Percentiles rank a stretch among this genome's conserved stretches.
phyloP scores from a whole-genome alignment of 2,113 vertebrate species.

The Zosterops japonicus region DNA sequence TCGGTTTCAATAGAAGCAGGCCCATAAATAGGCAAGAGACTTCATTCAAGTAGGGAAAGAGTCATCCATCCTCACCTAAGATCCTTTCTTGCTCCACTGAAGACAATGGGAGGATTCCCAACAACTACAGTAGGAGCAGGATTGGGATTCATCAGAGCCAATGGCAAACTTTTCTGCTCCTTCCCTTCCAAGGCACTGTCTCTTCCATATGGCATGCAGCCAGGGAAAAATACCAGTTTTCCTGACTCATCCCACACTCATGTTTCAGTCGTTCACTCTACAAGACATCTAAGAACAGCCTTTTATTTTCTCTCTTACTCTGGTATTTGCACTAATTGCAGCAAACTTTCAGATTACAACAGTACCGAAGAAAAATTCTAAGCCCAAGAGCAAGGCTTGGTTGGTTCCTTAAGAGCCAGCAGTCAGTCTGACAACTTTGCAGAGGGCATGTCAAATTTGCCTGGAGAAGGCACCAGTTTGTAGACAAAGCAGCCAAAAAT shows the following conservation, averaged over 20 bases:
- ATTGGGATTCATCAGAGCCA: slow-evolving; percentile 64
- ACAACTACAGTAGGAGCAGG: slow-evolving; percentile 48
- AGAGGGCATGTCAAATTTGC: slow-evolving; percentile 38
- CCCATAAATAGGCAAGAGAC: slow-evolving; percentile 66
- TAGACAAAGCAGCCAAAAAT: slow-evolving; percentile 30
- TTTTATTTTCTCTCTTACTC: slow-evolving; percentile 55
- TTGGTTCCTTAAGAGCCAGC: slow-evolving; percentile 21
- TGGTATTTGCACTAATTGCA: slow-evolving; percentile 1
- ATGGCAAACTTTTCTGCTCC: slow-evolving; percentile 47
- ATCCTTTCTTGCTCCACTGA: slow-evolving; percentile 61
- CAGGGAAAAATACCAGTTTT: slow-evolving; percentile 44
- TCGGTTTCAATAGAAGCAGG: slow-evolving; percentile 70
- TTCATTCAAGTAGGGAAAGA: slow-evolving; percentile 67
- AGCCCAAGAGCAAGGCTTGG: slow-evolving; percentile 31
- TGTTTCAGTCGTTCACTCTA: slow-evolving; percentile 48
- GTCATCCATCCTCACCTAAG: slow-evolving; percentile 60
- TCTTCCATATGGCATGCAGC: slow-evolving; percentile 30
- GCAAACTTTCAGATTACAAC: slow-evolving; percentile 28
- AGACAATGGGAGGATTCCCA: slow-evolving; percentile 41
- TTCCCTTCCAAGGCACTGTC: slow-evolving; percentile 71
- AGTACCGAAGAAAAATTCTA: slow-evolving; percentile 39
- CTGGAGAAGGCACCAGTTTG: slow-evolving; percentile 61
- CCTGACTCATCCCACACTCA: slow-evolving; percentile 33
- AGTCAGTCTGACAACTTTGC: slow-evolving; percentile 29
- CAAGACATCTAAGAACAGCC: slow-evolving; percentile 53